phyloP scores from a whole-genome alignment of 2,113 vertebrate genomes.

The Cyphomyrus discorhynchus region DNA sequence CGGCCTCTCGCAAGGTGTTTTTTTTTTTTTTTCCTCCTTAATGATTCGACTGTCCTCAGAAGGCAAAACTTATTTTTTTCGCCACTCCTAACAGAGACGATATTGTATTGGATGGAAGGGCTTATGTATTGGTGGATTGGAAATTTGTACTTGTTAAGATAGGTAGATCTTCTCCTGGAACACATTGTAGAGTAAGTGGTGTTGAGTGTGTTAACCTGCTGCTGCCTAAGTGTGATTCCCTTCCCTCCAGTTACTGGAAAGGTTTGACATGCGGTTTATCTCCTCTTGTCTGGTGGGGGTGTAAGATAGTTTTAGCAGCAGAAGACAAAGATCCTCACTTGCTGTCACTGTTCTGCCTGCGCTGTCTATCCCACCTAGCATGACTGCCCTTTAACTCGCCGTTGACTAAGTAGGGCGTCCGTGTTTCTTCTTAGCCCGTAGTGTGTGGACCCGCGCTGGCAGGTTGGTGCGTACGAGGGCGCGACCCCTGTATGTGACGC shows the following conservation, averaged over 20 bases:
- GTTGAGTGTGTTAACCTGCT: not conserved
- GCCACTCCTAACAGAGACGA: not conserved
- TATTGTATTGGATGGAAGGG: not conserved
- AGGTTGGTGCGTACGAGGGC: not conserved
- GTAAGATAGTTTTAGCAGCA: not conserved
- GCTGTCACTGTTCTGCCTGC: not conserved
- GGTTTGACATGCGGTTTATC: not conserved
- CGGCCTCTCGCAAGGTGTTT: not conserved
- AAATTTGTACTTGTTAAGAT: not conserved
- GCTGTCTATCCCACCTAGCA: not conserved
- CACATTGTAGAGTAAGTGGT: not conserved
- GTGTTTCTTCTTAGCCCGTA: not conserved
- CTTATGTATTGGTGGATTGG: slow-evolving; percentile 33
- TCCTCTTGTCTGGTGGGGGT: not conserved
- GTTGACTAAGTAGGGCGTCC: not conserved
- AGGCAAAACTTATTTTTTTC: not conserved
- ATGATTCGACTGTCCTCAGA: not conserved
- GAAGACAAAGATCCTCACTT: not conserved
- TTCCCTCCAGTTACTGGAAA: not conserved
- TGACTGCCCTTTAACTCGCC: not conserved
- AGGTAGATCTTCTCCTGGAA: not conserved
- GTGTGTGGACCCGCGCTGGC: not conserved
- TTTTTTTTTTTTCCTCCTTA: not conserved
- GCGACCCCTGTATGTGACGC: not conserved
- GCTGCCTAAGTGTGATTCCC: not conserved